Evolutionary conservation across 2,113 vertebrate species (phyloP).

Genomic region (Noturus placidus): DNA sequence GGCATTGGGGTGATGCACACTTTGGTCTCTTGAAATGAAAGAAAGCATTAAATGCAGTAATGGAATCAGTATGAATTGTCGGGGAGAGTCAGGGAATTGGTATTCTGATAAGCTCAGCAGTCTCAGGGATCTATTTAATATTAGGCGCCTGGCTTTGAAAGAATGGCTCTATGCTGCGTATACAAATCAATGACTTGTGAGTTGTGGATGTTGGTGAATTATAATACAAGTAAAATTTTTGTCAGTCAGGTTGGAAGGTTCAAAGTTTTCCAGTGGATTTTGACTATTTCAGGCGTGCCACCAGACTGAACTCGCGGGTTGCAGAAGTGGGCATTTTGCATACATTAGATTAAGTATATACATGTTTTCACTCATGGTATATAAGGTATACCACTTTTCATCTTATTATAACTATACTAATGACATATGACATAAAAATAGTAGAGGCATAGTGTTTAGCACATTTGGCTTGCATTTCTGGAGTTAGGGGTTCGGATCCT

Average conservation of each 20-base stretch:
- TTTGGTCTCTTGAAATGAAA: not conserved
- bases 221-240: not conserved
- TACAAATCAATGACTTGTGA: not conserved
- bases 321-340: not conserved
- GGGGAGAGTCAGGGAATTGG: not conserved
- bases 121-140: not conserved
- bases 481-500: too few relatives aligned
- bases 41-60: slow-evolving; percentile 24
- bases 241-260: not conserved
- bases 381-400: too few relatives aligned
- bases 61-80: slow-evolving; percentile 2
- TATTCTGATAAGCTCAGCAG: not conserved
- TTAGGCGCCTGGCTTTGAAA: not conserved
- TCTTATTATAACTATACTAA: too few relatives aligned
- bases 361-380: not conserved
- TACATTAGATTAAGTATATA: not conserved
- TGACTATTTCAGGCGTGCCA: not conserved
- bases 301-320: not conserved
- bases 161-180: not conserved
- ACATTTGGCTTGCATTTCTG: too few relatives aligned
- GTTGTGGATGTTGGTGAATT: not conserved
- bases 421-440: too few relatives aligned
- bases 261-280: not conserved
- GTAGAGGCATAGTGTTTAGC: too few relatives aligned
- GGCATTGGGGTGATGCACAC: slow-evolving; percentile 1